These are phyloP conservation scores for Antedon bifida DNA, from an alignment of 35 echinoderm and acorn worm species.

Conservation along the genomic window DNA sequence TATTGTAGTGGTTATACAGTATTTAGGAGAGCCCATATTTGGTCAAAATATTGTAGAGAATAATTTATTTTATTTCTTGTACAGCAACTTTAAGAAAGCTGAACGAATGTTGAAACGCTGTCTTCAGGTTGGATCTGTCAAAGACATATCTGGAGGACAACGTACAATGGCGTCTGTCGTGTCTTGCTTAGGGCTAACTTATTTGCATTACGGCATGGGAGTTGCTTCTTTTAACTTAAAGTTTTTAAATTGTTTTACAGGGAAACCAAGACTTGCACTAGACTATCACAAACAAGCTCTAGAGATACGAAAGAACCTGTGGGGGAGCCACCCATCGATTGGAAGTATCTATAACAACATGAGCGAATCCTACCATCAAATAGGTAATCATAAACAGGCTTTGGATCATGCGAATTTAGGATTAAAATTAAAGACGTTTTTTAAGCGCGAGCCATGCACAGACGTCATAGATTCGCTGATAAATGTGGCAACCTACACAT, in stretches of 20 bases:
- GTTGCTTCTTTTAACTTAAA: too few species aligned
- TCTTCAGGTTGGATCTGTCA: too few species aligned
- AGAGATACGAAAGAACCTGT: background rate
- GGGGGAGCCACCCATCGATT: background rate
- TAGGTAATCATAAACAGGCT: background rate
- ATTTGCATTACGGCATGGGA: too few species aligned
- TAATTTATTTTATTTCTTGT: too few species aligned
- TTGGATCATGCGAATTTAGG: background rate
- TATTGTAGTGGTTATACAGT: too few species aligned
- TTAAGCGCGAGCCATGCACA: background rate
- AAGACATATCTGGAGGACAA: background rate
- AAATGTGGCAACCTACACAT: background rate
- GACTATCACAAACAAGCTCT: background rate
- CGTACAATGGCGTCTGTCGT: background rate
- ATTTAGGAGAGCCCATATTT: too few species aligned
- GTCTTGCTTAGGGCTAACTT: background rate
- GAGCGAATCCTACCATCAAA: background rate
- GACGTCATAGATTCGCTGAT: background rate
- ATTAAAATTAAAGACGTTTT: background rate
- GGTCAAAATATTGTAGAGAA: too few species aligned
- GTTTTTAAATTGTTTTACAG: background rate
- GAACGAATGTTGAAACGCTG: background rate
- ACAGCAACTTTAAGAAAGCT: background rate
- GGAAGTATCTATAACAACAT: slow-evolving; percentile 9
- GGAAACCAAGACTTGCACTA: background rate